A percentile compares a stretch with the other conserved stretches of the same genome.
Conservation (phyloP, 2,113 vertebrate species). For the Rhagologus leucostigma region DNA sequence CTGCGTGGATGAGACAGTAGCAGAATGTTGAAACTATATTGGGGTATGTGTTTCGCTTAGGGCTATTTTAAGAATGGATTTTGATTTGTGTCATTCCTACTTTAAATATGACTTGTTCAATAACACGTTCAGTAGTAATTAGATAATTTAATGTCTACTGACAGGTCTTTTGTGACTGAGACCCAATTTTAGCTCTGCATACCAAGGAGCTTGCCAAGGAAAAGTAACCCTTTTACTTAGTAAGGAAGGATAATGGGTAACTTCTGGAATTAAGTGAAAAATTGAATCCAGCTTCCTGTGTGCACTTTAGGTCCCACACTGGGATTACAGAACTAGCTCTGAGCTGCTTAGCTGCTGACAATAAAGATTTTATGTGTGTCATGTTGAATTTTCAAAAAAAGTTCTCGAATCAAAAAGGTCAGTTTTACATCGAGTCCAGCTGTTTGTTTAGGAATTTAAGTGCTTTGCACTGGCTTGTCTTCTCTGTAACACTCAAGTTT, state of each 20-base stretch:
- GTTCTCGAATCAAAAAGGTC: constrained; percentile 47
- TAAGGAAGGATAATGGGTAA: constrained; percentile 65
- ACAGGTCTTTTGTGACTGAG: constrained; percentile 64
- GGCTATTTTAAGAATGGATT: constrained; percentile 53
- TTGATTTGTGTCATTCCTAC: constrained; percentile 54
- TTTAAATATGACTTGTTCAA: constrained; percentile 65
- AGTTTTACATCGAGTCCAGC: constrained; percentile 17
- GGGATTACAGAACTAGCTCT: constrained; percentile 53
- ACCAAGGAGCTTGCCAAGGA: constrained; percentile 43
- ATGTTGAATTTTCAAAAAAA: constrained; percentile 56
- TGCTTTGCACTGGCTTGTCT: constrained; percentile 3
- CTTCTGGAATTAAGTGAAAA: constrained; percentile 66
- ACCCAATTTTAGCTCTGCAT: constrained; percentile 61
- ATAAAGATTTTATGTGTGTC: constrained; percentile 65
- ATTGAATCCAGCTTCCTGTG: constrained; percentile 59
- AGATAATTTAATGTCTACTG: constrained; percentile 63
- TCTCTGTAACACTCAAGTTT: background rate
- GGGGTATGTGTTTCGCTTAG: background rate
- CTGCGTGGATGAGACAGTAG: constrained; percentile 38
- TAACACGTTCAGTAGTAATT: constrained; percentile 51
- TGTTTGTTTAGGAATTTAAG: constrained; percentile 65
- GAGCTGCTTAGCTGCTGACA: constrained; percentile 35
- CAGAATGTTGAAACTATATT: constrained; percentile 34
- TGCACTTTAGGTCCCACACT: constrained; percentile 37
- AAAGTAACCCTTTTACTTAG: constrained; percentile 43